phyloP scores from a whole-genome alignment of 2,888 invertebrate genomes.

The Rhyacophila evoluta region DNA sequence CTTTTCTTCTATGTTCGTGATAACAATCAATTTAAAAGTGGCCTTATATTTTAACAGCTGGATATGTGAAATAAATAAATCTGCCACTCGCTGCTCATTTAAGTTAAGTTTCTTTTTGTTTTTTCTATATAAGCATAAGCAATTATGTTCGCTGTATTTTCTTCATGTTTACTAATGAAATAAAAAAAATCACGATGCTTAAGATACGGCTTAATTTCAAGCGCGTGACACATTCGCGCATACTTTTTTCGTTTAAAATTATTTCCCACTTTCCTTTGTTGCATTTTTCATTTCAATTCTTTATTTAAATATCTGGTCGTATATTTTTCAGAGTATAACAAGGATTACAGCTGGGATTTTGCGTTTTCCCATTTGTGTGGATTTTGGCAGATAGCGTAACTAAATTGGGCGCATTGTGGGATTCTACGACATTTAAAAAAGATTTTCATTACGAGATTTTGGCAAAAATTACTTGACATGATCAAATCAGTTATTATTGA shows the following conservation, averaged over 20 bases:
- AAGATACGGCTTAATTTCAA: neutral
- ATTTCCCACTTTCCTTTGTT: slow-evolving; percentile 3
- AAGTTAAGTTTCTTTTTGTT: no score
- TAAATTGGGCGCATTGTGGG: slow-evolving; percentile 26
- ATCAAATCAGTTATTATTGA: no score
- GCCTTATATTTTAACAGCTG: no score
- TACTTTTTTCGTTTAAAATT: slow-evolving; percentile 16
- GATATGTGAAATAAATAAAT: no score
- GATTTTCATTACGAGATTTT: neutral
- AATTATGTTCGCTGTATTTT: no score
- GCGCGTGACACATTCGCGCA: neutral
- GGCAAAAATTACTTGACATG: no score
- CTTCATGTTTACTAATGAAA: no score
- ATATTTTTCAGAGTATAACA: neutral
- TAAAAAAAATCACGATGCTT: neutral
- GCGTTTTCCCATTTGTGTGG: slow-evolving; percentile 27
- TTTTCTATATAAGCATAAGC: no score
- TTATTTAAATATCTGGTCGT: neutral
- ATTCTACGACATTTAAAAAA: neutral
- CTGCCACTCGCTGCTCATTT: no score
- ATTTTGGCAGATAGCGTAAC: neutral
- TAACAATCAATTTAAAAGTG: no score
- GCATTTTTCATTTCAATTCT: slow-evolving; percentile 19
- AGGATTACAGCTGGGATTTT: neutral
- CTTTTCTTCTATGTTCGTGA: no score